Percentiles rank a stretch among this genome's conserved stretches.
These are phyloP conservation scores for Polyergus mexicanus DNA, from an alignment of 1,140 invertebrate genomes.

Conservation along the genomic window DNA sequence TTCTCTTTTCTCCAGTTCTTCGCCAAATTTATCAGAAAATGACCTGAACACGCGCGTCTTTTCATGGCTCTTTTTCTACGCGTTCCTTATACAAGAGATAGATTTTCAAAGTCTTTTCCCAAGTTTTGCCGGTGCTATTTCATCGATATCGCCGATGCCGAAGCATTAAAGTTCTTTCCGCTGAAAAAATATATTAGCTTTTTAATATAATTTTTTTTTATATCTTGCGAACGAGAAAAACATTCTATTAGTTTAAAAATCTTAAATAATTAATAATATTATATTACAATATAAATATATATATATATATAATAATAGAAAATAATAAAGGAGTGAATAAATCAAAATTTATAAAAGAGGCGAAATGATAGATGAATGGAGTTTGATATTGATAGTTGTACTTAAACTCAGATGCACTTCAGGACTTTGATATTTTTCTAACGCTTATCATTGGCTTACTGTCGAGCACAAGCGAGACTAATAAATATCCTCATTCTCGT, in stretches of 20 bases:
- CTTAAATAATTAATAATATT: neutral
- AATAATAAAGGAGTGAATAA: neutral
- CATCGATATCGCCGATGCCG: neutral
- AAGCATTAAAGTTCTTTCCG: constrained; percentile 14
- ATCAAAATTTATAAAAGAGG: neutral
- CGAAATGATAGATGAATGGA: neutral
- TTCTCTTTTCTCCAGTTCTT: neutral
- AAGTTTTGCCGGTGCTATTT: constrained; percentile 41
- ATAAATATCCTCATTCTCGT: neutral
- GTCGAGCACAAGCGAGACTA: neutral
- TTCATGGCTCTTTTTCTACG: constrained; percentile 12
- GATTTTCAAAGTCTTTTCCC: constrained; percentile 21
- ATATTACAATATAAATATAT: neutral
- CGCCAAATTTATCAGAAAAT: constrained; percentile 53
- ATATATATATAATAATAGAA: neutral
- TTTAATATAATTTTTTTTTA: no score
- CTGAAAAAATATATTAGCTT: constrained; percentile 17
- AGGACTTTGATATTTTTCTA: neutral
- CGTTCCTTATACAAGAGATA: constrained; percentile 38
- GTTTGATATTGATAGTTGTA: neutral
- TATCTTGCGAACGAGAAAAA: constrained; percentile 17
- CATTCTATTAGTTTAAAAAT: neutral
- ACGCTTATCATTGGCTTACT: neutral
- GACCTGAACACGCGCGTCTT: constrained; percentile 19
- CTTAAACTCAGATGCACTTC: neutral